phyloP scores from a whole-genome alignment of 1,140 invertebrate species.

The Heliconius congener region DNA sequence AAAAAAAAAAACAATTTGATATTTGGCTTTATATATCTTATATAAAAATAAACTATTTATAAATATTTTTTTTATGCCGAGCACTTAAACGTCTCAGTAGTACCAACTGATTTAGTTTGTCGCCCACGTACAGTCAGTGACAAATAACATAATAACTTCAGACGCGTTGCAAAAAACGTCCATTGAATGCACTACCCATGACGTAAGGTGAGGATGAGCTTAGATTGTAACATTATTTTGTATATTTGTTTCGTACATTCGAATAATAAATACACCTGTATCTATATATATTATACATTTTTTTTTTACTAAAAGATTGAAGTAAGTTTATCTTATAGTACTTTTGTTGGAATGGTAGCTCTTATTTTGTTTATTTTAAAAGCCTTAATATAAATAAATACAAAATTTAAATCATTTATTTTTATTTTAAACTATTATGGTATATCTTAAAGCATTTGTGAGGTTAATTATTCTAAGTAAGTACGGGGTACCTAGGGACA shows the following conservation, averaged over 20 bases:
- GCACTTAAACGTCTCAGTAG: neutral
- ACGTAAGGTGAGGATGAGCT: slow-evolving; percentile 4
- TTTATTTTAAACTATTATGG: no score
- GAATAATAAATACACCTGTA: neutral
- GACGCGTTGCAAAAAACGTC: slow-evolving; percentile 29
- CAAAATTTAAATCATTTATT: no score
- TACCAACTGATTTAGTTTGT: slow-evolving; percentile 17
- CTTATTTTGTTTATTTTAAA: neutral
- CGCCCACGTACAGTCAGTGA: slow-evolving; percentile 28
- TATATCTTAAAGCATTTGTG: no score
- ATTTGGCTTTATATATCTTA: no score
- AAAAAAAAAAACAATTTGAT: no score
- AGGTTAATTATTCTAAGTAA: neutral
- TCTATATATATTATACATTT: neutral
- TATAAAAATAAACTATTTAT: neutral
- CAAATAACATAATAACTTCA: slow-evolving; percentile 30
- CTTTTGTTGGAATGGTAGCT: no score
- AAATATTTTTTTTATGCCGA: neutral
- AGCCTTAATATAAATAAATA: no score
- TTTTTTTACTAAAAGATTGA: no score
- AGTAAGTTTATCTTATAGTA: no score
- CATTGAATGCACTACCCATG: slow-evolving; percentile 30
- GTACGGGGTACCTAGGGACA: no score
- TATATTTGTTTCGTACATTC: neutral
- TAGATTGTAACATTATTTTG: neutral